Evolutionary conservation across 2,113 vertebrate genomes (phyloP), one percentile per base, ranked within the genome.

Genomic region (Hemibagrus wyckioides): DNA sequence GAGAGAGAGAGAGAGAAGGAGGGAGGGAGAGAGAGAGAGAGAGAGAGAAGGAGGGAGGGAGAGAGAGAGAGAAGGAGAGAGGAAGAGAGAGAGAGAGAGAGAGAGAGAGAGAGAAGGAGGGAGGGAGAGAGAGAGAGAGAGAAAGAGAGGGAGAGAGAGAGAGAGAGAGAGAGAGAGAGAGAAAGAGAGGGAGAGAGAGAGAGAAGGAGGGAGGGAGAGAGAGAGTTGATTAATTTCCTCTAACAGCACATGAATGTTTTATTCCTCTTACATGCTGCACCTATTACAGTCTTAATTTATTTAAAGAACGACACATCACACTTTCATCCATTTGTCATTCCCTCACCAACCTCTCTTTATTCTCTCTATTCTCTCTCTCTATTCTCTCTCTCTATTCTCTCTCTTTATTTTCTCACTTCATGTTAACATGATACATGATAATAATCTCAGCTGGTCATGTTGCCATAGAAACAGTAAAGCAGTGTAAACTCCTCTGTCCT

Each of bases 91-190:
- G 8, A 21, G 86, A 92, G 91, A 94, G 92, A 94, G 89, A 95
- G 97, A 97, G 92, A 96, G 96, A 95, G 92, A 91, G 93, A 95
- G 90, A 94, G 94, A 88, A 89, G 86, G 89, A 63, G 71, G 92
- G 0, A 91, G 71, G 83, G 86, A 92, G 91, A 94, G 92, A 93
- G 89, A 28, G 8, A 28, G 25, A 61, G 8, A 7, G 57, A 6
- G 25, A 25, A 1, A 2, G 14, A 11, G 54, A 56, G 54, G 15
- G 54, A 19, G 54, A 4, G 54, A 19, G 54, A 56, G 54, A 56
- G 54, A 19, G 15, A 56, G 54, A 19, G 54, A 56, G 54, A 4
- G 4, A 19, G 15, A 13, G 15, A 19, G 15, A 14, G 54, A 4
- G 15, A 13, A 4, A 19, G 3, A 4, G 15, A 19, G 54, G 13